Conservation (phyloP, 2,888 invertebrate species). For the Conus canariensis region DNA sequence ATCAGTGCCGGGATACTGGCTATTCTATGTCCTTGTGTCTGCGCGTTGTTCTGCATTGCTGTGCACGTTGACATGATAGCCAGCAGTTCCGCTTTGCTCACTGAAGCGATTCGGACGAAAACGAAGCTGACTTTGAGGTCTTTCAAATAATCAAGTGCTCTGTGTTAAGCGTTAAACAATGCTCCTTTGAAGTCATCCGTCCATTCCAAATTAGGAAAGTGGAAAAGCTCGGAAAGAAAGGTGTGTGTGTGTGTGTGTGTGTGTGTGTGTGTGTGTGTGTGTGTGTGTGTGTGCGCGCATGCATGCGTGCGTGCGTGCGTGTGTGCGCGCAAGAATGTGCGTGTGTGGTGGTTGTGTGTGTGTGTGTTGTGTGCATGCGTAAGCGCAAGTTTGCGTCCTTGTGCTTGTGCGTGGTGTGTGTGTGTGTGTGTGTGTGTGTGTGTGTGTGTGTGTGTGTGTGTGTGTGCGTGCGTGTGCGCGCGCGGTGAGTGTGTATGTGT, state of each 20-base stretch:
- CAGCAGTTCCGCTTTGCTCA: too few species aligned
- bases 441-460: neutral
- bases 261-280: slow-evolving; percentile 21
- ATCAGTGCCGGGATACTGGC: too few species aligned
- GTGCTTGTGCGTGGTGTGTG: neutral
- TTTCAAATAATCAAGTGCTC: too few species aligned
- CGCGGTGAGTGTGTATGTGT: neutral
- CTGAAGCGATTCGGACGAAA: too few species aligned
- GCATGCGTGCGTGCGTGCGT: neutral
- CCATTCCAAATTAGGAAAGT: neutral
- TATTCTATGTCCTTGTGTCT: too few species aligned
- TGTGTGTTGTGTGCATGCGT: neutral
- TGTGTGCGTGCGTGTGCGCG: too few species aligned
- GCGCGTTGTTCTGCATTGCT: too few species aligned
- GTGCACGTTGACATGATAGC: too few species aligned
- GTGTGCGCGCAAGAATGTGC: neutral
- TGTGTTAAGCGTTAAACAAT: too few species aligned
- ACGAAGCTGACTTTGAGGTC: too few species aligned
- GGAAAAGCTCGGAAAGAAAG: neutral
- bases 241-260: slow-evolving; percentile 14
- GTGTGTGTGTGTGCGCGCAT: neutral
- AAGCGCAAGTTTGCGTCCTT: neutral
- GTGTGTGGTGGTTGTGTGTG: neutral
- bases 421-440: slow-evolving; percentile 23
- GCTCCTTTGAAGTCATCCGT: neutral